Evolutionary conservation across 2,113 vertebrate genomes (phyloP).

Genomic region (Tichodroma muraria): DNA sequence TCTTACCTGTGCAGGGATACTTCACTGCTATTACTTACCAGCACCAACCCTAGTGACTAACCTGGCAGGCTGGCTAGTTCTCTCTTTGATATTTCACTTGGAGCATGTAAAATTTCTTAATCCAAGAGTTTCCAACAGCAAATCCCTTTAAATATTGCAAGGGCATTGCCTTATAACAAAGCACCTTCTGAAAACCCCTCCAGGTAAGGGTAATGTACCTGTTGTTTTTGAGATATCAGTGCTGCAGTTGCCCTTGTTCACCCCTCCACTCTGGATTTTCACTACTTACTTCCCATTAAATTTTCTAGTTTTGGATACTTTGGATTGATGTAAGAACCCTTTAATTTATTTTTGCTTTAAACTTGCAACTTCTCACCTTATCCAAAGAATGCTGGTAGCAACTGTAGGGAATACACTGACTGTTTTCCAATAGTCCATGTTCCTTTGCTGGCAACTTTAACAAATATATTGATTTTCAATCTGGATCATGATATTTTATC

Average conservation of each 20-base stretch:
- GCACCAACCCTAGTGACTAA: neutral
- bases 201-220: neutral
- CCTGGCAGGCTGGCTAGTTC: neutral
- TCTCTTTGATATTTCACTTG: neutral
- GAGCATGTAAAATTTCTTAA: neutral
- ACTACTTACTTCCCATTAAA: neutral
- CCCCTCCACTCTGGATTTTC: neutral
- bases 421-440: neutral
- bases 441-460: slow-evolving; percentile 22
- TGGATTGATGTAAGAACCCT: neutral
- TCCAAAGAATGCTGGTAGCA: neutral
- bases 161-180: neutral
- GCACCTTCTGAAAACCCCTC: neutral
- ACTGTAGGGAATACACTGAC: neutral
- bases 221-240: neutral
- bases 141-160: neutral
- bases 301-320: neutral
- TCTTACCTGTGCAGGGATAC: neutral
- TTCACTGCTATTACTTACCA: neutral
- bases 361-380: neutral
- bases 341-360: slow-evolving; percentile 34
- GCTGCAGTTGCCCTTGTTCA: neutral
- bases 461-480: slow-evolving; percentile 23
- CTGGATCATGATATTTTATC: neutral
- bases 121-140: neutral